These are phyloP conservation scores for Ceratina australensis DNA, from an alignment of 1,140 invertebrate genomes.

Conservation along the genomic window DNA sequence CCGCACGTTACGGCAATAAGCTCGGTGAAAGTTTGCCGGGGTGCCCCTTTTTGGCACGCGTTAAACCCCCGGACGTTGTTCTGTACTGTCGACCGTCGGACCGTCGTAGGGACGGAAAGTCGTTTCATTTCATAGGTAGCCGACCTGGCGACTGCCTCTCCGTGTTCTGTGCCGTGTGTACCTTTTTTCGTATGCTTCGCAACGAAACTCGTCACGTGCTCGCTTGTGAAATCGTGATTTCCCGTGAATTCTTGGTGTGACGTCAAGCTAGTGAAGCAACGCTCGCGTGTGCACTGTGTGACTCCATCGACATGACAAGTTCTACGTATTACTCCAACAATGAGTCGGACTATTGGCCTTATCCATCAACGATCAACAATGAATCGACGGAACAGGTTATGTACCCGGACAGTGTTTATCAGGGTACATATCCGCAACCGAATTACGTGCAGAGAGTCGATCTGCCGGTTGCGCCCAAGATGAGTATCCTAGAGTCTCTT, in stretches of 20 bases:
- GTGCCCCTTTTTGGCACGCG: constrained; percentile 74
- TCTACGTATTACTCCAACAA: constrained; percentile 53
- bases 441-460: too few relatives aligned
- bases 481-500: constrained; percentile 65
- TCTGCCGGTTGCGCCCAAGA: too few relatives aligned
- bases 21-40: constrained; percentile 70
- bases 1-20: constrained; percentile 62
- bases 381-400: neutral
- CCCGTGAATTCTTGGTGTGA: too few relatives aligned
- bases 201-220: too few relatives aligned
- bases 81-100: constrained; percentile 40
- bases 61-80: constrained; percentile 64
- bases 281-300: neutral
- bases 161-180: neutral
- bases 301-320: constrained; percentile 52
- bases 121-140: constrained; percentile 67
- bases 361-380: constrained; percentile 14
- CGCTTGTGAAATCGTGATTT: too few relatives aligned
- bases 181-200: neutral
- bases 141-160: constrained; percentile 1
- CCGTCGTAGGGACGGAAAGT: constrained; percentile 66
- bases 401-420: constrained; percentile 3
- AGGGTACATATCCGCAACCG: constrained; percentile 11
- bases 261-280: too few relatives aligned
- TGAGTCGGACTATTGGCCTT: constrained; percentile 63